Evolutionary conservation across 2,888 invertebrate genomes (phyloP), one percentile per base, ranked within the genome.

Genomic region (Crematogaster levior): DNA sequence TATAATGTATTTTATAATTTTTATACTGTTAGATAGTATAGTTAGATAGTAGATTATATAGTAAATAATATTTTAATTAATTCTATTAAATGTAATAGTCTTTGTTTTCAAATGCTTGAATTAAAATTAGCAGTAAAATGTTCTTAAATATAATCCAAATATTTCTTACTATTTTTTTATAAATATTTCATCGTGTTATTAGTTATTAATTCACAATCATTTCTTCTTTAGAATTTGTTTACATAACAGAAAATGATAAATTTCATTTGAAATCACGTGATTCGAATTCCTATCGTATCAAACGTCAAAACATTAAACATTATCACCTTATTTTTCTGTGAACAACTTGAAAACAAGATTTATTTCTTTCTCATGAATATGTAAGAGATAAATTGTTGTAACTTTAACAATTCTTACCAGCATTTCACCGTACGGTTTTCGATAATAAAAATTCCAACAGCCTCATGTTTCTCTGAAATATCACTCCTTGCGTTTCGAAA

Each of bases 361-460:
- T 21, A 43, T 34, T 6, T 34, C 9, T 48, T 24, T 15, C 10
- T n/a, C 9, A 12, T 21, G 37, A 51, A 53, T 37, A 68, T 18
- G 7, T 46, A 66, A 40, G 15, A 30, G 12, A n/a, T n/a, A 34
- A 53, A 43, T 21, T 10, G 21, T 40, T 6, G 4, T 53, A 10
- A 34, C n/a, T n/a, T 34, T 34, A 34, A 24, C 12, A 65, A 30
- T 68, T 68, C 70, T 77, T 43, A 70, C 56, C 77, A 68, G 48
- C 43, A 56, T 70, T 43, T 58, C 43, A 34, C 18, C 7, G 21
- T 51, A 21, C 12, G 10, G 21, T 46, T 37, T 68, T 18, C 66
- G 21, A 10, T 6, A 12, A 48, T 12, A 58, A 77, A 53, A 77
- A 30, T 9, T 58, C 7, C 43, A 10, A 7, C 15, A 7, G 5